Conservation (phyloP, 30 jellyfish, hydroid and myxozoan species). For the Turritopsis dohrnii region DNA sequence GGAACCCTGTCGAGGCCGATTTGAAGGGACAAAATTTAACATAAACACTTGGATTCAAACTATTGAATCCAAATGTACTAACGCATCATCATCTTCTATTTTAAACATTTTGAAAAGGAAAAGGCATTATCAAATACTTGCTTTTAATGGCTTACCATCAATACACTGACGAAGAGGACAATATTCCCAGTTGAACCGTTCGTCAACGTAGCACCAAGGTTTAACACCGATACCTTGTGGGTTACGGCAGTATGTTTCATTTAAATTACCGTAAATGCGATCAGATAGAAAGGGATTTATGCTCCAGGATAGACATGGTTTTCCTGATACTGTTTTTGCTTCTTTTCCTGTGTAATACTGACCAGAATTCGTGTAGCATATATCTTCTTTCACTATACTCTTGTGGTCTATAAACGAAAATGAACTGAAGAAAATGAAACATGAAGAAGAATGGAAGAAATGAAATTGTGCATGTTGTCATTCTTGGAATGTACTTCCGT, state of each 20-base stretch:
- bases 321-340: not conserved
- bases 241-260: not conserved
- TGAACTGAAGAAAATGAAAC: too few species aligned
- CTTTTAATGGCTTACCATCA: too few species aligned
- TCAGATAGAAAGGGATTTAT: not conserved
- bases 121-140: too few species aligned
- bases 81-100: too few species aligned
- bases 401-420: not conserved
- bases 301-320: not conserved
- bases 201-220: not conserved
- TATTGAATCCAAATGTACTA: too few species aligned
- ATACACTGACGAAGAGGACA: not conserved
- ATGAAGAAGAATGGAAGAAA: too few species aligned
- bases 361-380: not conserved
- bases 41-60: too few species aligned
- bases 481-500: too few species aligned
- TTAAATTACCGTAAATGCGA: not conserved
- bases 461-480: too few species aligned
- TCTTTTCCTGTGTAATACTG: not conserved
- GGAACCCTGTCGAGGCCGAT: too few species aligned
- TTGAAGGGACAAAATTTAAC: too few species aligned
- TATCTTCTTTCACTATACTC: not conserved
- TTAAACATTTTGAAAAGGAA: too few species aligned
- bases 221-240: not conserved
- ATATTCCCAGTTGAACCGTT: not conserved